Evolutionary conservation across 2,113 vertebrate genomes (phyloP).

Genomic region (Sula dactylatra): DNA sequence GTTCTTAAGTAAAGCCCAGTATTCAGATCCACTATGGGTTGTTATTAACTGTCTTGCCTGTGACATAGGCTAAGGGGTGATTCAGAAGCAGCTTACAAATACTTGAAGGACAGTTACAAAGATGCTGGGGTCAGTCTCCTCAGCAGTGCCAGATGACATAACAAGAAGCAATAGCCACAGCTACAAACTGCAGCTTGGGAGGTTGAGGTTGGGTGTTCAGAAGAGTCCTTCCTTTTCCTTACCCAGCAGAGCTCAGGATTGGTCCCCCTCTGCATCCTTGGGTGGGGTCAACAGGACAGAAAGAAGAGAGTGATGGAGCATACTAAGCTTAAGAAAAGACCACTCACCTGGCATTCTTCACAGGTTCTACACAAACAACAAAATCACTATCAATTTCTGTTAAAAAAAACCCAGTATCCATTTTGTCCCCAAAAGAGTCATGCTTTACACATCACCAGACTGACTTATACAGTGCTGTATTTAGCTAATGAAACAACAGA

Average conservation of each 20-base stretch:
- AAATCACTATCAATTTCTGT: background rate
- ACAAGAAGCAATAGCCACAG: background rate
- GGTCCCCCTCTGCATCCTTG: background rate
- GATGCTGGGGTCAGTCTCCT: background rate
- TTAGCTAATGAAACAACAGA: background rate
- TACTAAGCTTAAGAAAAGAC: background rate
- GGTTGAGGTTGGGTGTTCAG: background rate
- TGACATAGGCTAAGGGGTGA: background rate
- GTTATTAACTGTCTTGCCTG: background rate
- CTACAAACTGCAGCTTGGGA: background rate
- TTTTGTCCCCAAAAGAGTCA: background rate
- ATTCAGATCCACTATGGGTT: background rate
- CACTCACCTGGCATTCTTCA: background rate
- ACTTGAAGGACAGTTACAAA: background rate
- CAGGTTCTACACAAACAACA: background rate
- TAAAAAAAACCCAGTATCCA: background rate
- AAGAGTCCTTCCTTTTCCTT: background rate
- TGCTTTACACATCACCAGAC: background rate
- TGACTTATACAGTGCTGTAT: background rate
- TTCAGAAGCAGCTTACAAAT: background rate
- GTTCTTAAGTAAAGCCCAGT: background rate
- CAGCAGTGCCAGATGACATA: background rate
- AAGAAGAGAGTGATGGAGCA: background rate
- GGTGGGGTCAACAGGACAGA: background rate
- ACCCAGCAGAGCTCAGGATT: background rate